Percentiles rank a stretch among this genome's conserved stretches.
Evolutionary conservation across 2,888 invertebrate genomes (phyloP).

Genomic region (Ashinkailepas kermadecensis): DNA sequence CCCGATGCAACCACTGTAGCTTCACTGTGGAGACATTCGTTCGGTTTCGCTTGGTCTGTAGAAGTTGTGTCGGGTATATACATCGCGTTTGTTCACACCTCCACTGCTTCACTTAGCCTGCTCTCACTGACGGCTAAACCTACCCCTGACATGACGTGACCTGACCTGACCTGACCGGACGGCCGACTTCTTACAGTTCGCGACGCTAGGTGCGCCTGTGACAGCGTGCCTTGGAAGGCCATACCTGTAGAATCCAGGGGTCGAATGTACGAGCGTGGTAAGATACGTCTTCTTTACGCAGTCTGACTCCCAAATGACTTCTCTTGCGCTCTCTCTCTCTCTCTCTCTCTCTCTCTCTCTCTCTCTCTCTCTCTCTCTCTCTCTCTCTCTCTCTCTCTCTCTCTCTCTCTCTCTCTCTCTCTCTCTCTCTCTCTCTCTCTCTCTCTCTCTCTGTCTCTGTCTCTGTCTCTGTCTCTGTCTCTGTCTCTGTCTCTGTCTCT

Average conservation of each 20-base stretch:
- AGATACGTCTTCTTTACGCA: neutral
- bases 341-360: neutral
- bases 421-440: neutral
- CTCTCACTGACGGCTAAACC: neutral
- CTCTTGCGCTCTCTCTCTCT: neutral
- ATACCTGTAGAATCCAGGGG: neutral
- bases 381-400: neutral
- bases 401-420: neutral
- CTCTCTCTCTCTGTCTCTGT: too few relatives aligned
- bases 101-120: neutral
- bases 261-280: neutral
- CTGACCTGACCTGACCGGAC: slow-evolving; percentile 22
- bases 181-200: slow-evolving; percentile 9
- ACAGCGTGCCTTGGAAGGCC: slow-evolving; percentile 19
- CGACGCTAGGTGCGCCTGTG: slow-evolving; percentile 8
- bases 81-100: neutral
- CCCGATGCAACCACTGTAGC: neutral
- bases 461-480: too few relatives aligned
- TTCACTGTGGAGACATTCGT: too few relatives aligned
- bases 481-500: too few relatives aligned
- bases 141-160: neutral
- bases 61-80: neutral
- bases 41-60: too few relatives aligned
- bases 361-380: neutral
- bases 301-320: too few relatives aligned